Evolutionary conservation across 2,888 invertebrate species (phyloP), one percentile per base, ranked within the genome.

Genomic region (Heliconius ismenius): DNA sequence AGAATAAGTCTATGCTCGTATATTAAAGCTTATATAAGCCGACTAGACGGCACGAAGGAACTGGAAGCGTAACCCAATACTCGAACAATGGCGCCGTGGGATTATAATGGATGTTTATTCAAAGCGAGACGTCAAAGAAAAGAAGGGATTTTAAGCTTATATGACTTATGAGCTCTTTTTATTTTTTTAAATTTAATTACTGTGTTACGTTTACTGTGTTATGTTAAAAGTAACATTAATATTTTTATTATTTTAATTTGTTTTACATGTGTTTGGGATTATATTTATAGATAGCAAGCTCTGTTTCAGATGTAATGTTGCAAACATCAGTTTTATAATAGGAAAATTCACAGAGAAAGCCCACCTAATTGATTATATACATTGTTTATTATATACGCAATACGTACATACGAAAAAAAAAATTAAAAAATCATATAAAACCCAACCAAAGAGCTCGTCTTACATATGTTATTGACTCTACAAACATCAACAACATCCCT

Each of bases 31-130:
- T 32, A 43, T 26, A 63, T 76, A 76, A 76, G 36, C 64, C 70
- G 72, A 62, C 69, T 76, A 76, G 76, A 76, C 73, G 43, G n/a
- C 58, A 76, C 65, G 39, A 65, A 76, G 72, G 72, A 72, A 75
- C 72, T 72, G 76, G 49, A 49, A 64, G 54, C 36, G 76, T 65
- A 73, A 76, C 76, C 63, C 72, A 76, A 76, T 73, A 76, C 65
- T 58, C 60, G 63, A 72, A 73, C 76, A 76, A 70, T 65, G 72
- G 43, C 58, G 62, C 69, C 74, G 69, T 43, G 64, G 74, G 70
- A 70, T 39, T 74, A 74, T 74, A 77, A 74, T 77, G 74, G 70
- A 26, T 74, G 74, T 74, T 74, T 70, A 74, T 77, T 70, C 65
- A 65, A 64, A 58, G 65, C 65, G 72, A 75, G 68, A 70, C 70